These are phyloP conservation scores for Poeciliopsis retropinna DNA, from an alignment of 2,113 vertebrate species.

Conservation along the genomic window DNA sequence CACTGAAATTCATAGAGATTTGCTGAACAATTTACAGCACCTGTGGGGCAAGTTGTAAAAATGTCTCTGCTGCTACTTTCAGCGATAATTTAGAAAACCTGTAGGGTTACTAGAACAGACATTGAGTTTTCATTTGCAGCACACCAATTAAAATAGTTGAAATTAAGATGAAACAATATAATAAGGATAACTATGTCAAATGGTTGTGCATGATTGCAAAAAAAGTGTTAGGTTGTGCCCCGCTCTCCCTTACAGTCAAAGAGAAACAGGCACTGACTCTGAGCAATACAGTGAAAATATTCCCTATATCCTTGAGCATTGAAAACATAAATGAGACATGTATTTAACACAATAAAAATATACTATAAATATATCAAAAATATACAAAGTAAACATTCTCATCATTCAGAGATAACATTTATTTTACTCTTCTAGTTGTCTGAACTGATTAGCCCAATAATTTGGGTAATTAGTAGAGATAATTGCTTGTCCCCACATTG, in stretches of 20 bases:
- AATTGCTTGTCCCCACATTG: not conserved
- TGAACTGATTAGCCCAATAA: not conserved
- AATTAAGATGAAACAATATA: not conserved
- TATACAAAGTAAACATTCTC: slow-evolving; percentile 51
- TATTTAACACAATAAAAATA: not conserved
- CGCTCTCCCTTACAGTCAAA: not conserved
- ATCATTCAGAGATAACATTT: slow-evolving; percentile 39
- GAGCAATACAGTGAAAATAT: slow-evolving; percentile 29
- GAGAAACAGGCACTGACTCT: slow-evolving; percentile 47
- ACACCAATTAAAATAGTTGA: too few relatives aligned
- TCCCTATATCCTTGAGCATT: slow-evolving; percentile 1
- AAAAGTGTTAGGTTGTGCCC: not conserved
- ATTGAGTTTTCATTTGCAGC: too few relatives aligned
- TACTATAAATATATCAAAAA: slow-evolving; percentile 21
- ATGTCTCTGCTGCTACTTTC: not conserved
- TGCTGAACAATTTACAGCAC: not conserved
- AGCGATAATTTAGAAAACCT: not conserved
- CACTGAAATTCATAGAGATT: too few relatives aligned
- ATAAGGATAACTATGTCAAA: not conserved
- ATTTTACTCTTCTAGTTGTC: slow-evolving; percentile 24
- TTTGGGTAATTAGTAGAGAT: not conserved
- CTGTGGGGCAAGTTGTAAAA: not conserved
- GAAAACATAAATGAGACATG: slow-evolving; percentile 27
- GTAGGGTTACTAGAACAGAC: not conserved
- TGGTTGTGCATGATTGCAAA: slow-evolving; percentile 38